These are phyloP conservation scores for Cydia fagiglandana DNA, from an alignment of 1,140 invertebrate genomes.

Conservation along the genomic window DNA sequence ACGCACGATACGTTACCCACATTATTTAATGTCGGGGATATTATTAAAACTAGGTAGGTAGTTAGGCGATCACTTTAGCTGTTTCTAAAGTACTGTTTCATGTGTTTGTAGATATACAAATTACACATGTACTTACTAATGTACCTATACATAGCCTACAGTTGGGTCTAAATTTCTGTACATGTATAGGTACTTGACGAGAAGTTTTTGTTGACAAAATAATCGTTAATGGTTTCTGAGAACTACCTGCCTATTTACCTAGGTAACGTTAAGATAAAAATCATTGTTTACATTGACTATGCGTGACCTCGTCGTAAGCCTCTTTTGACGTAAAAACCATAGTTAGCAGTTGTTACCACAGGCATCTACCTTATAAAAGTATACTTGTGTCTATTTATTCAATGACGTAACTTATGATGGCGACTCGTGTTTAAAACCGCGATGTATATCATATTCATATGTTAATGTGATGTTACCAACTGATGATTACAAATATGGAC, in stretches of 20 bases:
- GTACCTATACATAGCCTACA: no score
- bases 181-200: no score
- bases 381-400: slow-evolving; percentile 5
- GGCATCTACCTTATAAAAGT: neutral
- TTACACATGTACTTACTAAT: neutral
- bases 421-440: neutral
- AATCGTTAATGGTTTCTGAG: no score
- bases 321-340: slow-evolving; percentile 22
- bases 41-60: neutral
- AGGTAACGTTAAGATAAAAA: neutral
- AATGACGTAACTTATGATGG: slow-evolving; percentile 20
- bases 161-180: no score
- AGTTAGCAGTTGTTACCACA: neutral
- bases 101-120: neutral
- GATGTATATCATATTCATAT: neutral
- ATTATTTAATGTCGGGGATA: slow-evolving; percentile 23
- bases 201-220: no score
- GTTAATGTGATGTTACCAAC: slow-evolving; percentile 9
- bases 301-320: neutral
- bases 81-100: neutral
- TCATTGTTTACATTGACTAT: slow-evolving; percentile 21
- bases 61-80: neutral
- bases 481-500: neutral
- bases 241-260: no score
- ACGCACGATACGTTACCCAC: slow-evolving; percentile 13